Percentiles rank a stretch among this genome's conserved stretches.
phyloP scores from a whole-genome alignment of 1,140 invertebrate species.

The Oscheius sp. region DNA sequence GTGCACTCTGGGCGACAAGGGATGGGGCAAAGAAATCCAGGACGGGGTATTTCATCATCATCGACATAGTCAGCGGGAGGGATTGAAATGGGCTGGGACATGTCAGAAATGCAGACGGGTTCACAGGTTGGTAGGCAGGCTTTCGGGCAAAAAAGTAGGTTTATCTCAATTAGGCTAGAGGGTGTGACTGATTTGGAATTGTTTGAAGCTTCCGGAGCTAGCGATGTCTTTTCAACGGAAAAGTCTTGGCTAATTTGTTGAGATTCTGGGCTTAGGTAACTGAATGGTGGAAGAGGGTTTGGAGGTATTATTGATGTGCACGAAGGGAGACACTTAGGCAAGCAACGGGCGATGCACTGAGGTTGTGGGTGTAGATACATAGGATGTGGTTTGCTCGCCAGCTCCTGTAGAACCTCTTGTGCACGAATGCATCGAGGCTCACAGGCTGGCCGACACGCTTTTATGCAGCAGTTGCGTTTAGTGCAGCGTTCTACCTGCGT shows the following conservation, averaged over 20 bases:
- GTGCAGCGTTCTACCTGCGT: background rate
- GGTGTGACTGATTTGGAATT: too few relatives aligned
- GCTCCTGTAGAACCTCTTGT: background rate
- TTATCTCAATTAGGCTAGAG: too few relatives aligned
- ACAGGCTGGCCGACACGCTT: background rate
- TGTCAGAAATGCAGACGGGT: conserved; percentile 3
- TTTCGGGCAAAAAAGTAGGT: background rate
- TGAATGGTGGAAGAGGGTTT: too few relatives aligned
- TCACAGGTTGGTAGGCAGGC: conserved; percentile 17
- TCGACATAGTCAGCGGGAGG: background rate
- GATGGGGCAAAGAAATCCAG: background rate
- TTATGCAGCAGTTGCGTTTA: background rate
- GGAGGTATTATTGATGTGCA: too few relatives aligned
- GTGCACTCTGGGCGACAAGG: conserved; percentile 25
- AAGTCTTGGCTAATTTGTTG: too few relatives aligned
- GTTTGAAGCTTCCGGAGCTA: too few relatives aligned
- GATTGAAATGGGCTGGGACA: background rate
- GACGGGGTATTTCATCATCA: background rate
- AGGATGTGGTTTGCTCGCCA: too few relatives aligned
- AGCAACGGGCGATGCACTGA: too few relatives aligned
- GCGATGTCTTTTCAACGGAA: too few relatives aligned
- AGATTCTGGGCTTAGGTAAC: too few relatives aligned
- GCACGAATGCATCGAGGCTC: background rate
- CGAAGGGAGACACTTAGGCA: too few relatives aligned
- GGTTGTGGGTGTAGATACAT: too few relatives aligned